Percentiles rank a stretch among this genome's conserved stretches.
Conservation (phyloP, 2,888 invertebrate species). For the Trichogramma evanescens region DNA sequence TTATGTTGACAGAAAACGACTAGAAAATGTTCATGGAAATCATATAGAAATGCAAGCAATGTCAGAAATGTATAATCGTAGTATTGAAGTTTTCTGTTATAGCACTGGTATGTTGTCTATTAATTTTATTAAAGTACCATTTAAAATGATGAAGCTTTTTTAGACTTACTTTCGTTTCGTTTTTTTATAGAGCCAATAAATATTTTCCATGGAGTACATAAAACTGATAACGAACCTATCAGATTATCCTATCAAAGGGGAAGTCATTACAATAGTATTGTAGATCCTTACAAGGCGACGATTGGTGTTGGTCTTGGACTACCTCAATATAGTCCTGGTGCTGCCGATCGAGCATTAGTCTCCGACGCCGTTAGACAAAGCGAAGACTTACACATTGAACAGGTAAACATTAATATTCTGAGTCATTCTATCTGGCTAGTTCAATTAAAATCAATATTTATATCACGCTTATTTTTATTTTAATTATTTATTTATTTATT, state of each 20-base stretch:
- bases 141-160: neutral
- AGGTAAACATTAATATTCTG: constrained; percentile 47
- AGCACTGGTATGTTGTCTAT: constrained; percentile 52
- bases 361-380: constrained; percentile 70
- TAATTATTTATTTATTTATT: constrained; percentile 5
- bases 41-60: constrained; percentile 87
- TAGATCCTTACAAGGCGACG: constrained; percentile 74
- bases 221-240: constrained; percentile 71
- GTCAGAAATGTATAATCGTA: constrained; percentile 81
- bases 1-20: constrained; percentile 74
- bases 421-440: neutral
- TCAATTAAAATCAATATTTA: neutral
- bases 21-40: constrained; percentile 77
- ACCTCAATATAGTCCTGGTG: constrained; percentile 70
- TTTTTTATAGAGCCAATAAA: constrained; percentile 69
- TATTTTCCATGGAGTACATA: constrained; percentile 72
- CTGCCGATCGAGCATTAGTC: constrained; percentile 64
- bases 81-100: constrained; percentile 80
- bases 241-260: constrained; percentile 80
- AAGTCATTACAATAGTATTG: constrained; percentile 82
- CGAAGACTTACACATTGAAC: constrained; percentile 73
- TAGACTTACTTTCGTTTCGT: constrained; percentile 32
- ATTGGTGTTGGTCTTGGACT: constrained; percentile 80
- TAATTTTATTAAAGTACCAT: constrained; percentile 4
- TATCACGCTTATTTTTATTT: constrained; percentile 3